These are phyloP conservation scores for Agrenia bidenticulata DNA, from an alignment of 2,888 invertebrate species.

Conservation along the genomic window DNA sequence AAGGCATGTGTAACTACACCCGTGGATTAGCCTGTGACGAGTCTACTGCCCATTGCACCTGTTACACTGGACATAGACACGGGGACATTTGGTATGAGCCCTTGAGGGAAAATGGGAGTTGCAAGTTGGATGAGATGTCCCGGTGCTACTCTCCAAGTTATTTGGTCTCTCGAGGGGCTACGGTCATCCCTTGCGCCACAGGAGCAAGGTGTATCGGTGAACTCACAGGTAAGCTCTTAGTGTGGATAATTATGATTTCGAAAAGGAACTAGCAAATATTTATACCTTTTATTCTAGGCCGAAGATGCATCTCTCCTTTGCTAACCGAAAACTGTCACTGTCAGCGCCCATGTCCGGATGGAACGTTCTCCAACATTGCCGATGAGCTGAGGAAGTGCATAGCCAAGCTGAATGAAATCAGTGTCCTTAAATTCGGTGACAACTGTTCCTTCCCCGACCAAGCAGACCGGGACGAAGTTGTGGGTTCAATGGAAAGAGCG, in stretches of 20 bases:
- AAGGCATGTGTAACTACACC: slow-evolving; percentile 3
- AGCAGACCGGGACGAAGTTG: background rate
- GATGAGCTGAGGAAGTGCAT: slow-evolving; percentile 10
- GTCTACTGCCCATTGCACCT: background rate
- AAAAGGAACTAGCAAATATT: too few relatives aligned
- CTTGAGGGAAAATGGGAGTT: slow-evolving; percentile 3
- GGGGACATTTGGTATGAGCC: slow-evolving; percentile 2
- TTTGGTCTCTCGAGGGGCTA: slow-evolving; percentile 4
- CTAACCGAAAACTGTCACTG: slow-evolving; percentile 14
- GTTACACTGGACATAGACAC: slow-evolving; percentile 11
- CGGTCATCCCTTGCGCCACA: slow-evolving; percentile 3
- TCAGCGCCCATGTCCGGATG: slow-evolving; percentile 11
- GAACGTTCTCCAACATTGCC: background rate
- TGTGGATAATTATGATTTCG: too few relatives aligned
- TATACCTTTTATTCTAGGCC: background rate
- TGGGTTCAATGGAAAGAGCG: background rate
- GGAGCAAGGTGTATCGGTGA: slow-evolving; percentile 11
- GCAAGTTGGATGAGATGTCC: slow-evolving; percentile 15
- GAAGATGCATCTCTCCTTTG: background rate
- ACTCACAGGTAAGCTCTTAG: background rate
- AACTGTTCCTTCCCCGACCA: background rate
- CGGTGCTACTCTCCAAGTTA: slow-evolving; percentile 11
- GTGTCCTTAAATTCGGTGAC: background rate
- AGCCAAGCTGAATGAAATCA: background rate
- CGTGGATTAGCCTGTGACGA: slow-evolving; percentile 3